These are phyloP conservation scores for Pemphigus obesinymphae DNA, from an alignment of 1,140 invertebrate species.

Conservation along the genomic window DNA sequence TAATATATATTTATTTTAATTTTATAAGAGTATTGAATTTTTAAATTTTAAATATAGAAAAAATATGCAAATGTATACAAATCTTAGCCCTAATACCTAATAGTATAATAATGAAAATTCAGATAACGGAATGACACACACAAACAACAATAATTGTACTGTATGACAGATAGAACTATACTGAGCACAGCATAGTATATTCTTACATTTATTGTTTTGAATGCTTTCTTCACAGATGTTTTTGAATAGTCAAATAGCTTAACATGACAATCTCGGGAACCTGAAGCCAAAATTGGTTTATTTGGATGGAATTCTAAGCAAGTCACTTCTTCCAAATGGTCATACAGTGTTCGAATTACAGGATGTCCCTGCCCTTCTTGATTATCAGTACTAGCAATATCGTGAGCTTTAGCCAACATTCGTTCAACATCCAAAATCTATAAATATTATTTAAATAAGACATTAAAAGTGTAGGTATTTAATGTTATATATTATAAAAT, in stretches of 20 bases:
- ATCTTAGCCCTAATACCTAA: too few species aligned
- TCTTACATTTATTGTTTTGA: constrained; percentile 79
- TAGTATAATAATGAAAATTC: too few species aligned
- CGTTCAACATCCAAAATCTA: constrained; percentile 94
- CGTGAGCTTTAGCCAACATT: constrained; percentile 96
- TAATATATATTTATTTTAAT: too few species aligned
- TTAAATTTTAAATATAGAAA: too few species aligned
- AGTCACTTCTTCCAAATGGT: constrained; percentile 96
- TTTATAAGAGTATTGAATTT: too few species aligned
- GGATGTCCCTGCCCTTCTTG: constrained; percentile 83
- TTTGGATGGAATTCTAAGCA: constrained; percentile 94
- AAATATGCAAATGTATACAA: too few species aligned
- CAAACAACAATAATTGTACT: too few species aligned
- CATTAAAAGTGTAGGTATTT: background rate
- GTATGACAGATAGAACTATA: too few species aligned
- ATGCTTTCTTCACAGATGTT: constrained; percentile 95
- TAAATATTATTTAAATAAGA: background rate
- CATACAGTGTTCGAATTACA: constrained; percentile 96
- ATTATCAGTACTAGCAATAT: constrained; percentile 59
- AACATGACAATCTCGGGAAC: constrained; percentile 87
- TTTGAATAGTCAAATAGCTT: constrained; percentile 98
- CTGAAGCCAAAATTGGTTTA: constrained; percentile 88
- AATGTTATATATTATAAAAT: background rate
- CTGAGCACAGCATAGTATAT: too few species aligned
- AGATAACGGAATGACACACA: too few species aligned